Base-by-base conservation (phyloP, 2,888 invertebrate genomes). In the Druceiella hillmani region DNA sequence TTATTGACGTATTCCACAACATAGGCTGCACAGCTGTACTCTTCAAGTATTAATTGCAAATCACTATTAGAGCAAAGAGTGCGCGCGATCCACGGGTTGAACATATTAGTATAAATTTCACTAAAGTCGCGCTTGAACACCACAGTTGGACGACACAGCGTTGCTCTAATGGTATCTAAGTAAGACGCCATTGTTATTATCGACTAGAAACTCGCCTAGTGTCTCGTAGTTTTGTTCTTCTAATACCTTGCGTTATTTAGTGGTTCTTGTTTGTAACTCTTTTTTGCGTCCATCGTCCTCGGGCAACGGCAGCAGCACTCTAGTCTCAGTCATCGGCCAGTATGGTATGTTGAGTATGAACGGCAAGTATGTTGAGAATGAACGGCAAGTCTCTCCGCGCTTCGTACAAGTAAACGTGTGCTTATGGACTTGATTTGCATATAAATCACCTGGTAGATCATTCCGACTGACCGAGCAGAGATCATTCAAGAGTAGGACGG, bases 1-100 rank as follows among this genome's bases (percentile, higher is more conserved):
- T 61, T 59, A 37, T 60, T 62, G 1, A 60, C 50, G 35, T 56
- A 60, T 30, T 61, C 59, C 14, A 55, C 55, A 9, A 57, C 52
- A 34, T 56, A 57, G n/a, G 47, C 40, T 1, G 55, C 54, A 38
- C 56, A 57, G 3, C 50, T 46, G 41, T 55, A 55, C 35, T 55
- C 52, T 4, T 56, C 57, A 7, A 31, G 15, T 2, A 57, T 52
- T 25, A 55, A 45, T 38, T 55, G 52, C 17, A 55, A 17, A 33
- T 55, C 52, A n/a, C 35, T 54, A 29, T 54, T 51, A 0, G 50
- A 51, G 31, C 40, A 26, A 1, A 51, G 12, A 5, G 33, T 4
- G 16, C 49, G 26, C 2, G 45, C 22, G n/a, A 52, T 34, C 15
- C 44, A 50, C 11, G 52, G 52, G 41, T 52, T 52, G 29, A 53